Evolutionary conservation across 2,888 invertebrate genomes (phyloP).

Genomic region (Poecilus cupreus): DNA sequence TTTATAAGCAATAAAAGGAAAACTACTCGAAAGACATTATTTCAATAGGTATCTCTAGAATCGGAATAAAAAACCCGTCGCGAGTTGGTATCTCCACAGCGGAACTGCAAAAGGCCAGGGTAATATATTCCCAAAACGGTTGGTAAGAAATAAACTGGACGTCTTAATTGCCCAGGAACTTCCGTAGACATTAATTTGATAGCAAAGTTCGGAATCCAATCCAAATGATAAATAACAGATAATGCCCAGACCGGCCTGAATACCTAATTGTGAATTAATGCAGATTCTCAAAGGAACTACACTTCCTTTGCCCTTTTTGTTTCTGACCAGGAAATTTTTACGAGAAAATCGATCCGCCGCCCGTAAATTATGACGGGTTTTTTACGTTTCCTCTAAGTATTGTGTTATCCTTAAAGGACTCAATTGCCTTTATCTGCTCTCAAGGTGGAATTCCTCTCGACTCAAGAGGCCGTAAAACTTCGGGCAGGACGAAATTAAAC

Average conservation of each 20-base stretch:
- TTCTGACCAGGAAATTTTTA: constrained; percentile 7
- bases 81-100: background rate
- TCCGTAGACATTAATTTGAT: constrained; percentile 45
- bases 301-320: constrained; percentile 17
- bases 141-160: constrained; percentile 46
- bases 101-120: constrained; percentile 29
- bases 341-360: background rate
- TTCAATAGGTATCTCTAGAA: constrained; percentile 14
- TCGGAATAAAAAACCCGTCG: constrained; percentile 1
- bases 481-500: constrained; percentile 8
- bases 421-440: constrained; percentile 8
- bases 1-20: background rate
- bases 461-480: constrained; percentile 1
- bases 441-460: background rate
- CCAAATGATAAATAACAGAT: constrained; percentile 49
- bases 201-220: constrained; percentile 46
- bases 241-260: constrained; percentile 36
- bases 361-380: constrained; percentile 33
- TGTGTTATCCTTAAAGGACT: constrained; percentile 38
- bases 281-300: constrained; percentile 26
- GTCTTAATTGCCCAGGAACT: constrained; percentile 46
- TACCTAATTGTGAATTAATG: constrained; percentile 49
- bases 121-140: constrained; percentile 44
- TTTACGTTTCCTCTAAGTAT: constrained; percentile 31
- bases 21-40: constrained; percentile 7